These are phyloP conservation scores for Saimiri boliviensis DNA, from an alignment of 2,113 vertebrate genomes.

Conservation along the genomic window DNA sequence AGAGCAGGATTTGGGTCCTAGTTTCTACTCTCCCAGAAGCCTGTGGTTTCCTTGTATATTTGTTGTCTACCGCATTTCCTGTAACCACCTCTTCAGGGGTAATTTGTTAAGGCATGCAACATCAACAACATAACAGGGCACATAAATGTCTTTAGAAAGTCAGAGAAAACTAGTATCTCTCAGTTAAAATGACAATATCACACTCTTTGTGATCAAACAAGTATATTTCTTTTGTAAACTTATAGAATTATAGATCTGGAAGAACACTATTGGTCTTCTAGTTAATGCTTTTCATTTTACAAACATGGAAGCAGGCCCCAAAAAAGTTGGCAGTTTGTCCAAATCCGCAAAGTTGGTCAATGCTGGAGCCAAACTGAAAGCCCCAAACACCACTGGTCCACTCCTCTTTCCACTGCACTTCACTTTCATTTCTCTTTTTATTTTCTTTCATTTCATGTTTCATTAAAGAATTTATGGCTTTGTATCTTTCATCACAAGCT, in stretches of 20 bases:
- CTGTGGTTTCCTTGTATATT: background rate
- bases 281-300: background rate
- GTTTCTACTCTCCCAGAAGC: background rate
- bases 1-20: background rate
- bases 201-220: background rate
- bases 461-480: background rate
- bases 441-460: slow-evolving; percentile 39
- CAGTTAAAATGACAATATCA: background rate
- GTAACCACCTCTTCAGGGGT: background rate
- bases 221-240: slow-evolving; percentile 5
- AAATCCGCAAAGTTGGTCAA: background rate
- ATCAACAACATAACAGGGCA: background rate
- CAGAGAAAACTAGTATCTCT: background rate
- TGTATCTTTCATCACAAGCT: background rate
- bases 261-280: background rate
- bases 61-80: background rate
- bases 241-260: background rate
- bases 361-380: background rate
- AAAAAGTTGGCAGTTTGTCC: background rate
- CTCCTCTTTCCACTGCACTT: background rate
- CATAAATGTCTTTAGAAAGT: background rate
- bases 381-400: background rate
- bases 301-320: background rate
- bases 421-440: slow-evolving; percentile 1
- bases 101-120: background rate